Conservation (phyloP, 2,797 vertebrate genomes). For the Ispidina lecontei region DNA sequence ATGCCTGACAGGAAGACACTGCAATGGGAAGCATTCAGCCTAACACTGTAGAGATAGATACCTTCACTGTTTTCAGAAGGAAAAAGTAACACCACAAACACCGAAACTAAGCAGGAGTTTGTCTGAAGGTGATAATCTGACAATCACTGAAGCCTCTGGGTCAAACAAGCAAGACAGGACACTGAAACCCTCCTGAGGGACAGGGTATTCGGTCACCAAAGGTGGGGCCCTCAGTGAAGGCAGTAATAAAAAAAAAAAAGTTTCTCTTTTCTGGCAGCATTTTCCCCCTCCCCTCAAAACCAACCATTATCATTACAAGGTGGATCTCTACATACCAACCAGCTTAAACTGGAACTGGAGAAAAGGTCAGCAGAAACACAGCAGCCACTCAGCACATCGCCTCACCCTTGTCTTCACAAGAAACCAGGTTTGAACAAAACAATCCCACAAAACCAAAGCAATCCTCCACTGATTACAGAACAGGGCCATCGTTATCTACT, state of each 20-base stretch:
- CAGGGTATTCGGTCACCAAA: not conserved
- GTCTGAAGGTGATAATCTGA: not conserved
- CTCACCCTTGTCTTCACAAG: not conserved
- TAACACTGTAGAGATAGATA: not conserved
- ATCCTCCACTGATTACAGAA: not conserved
- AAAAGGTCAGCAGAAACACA: not conserved
- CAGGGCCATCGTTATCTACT: not conserved
- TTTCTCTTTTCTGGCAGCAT: not conserved
- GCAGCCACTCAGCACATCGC: not conserved
- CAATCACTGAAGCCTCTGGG: not conserved
- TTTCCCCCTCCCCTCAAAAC: fast-evolving
- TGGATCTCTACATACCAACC: not conserved
- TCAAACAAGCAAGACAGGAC: not conserved
- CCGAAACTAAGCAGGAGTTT: fast-evolving
- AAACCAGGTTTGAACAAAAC: not conserved
- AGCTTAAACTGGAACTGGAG: not conserved
- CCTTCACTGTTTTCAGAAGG: not conserved
- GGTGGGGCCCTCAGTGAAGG: not conserved
- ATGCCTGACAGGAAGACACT: not conserved
- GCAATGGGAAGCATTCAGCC: not conserved
- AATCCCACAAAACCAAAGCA: not conserved
- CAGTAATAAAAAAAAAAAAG: not conserved
- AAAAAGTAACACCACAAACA: not conserved
- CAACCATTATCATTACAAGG: not conserved
- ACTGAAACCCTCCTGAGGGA: not conserved